These are phyloP conservation scores for Parazoanthus atlanticus DNA, from an alignment of 92 coral and sea anemone species.

Conservation along the genomic window DNA sequence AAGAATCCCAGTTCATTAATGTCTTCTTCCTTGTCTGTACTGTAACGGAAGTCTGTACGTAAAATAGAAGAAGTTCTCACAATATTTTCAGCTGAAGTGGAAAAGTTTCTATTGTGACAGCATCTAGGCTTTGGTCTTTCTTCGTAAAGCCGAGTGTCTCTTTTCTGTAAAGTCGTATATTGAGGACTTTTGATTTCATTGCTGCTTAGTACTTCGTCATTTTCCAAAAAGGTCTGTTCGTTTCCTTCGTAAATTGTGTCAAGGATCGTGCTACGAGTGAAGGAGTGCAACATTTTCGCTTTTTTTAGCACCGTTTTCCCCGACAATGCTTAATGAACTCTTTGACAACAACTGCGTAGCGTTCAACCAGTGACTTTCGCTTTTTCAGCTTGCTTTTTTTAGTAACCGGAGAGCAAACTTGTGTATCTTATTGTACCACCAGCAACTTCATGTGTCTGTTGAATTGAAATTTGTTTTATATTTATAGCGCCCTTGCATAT, in stretches of 20 bases:
- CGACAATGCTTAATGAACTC: neutral
- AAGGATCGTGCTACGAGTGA: neutral
- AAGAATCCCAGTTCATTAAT: conserved; percentile 24
- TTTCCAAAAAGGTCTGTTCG: neutral
- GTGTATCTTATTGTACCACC: neutral
- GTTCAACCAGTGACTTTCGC: neutral
- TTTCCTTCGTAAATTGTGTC: neutral
- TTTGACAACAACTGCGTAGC: neutral
- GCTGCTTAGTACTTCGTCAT: neutral
- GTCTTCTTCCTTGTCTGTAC: conserved; percentile 10
- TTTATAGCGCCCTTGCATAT: neutral
- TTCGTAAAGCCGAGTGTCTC: neutral
- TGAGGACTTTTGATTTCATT: neutral
- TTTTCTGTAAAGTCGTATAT: neutral
- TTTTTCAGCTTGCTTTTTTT: neutral
- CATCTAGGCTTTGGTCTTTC: neutral
- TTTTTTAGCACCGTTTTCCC: neutral
- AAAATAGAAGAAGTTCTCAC: neutral
- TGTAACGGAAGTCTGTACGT: neutral
- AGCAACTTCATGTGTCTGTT: neutral
- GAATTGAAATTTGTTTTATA: neutral
- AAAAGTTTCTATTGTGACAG: neutral
- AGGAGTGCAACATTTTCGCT: neutral
- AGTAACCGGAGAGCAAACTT: neutral
- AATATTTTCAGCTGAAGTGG: neutral